A percentile compares a stretch with the other conserved stretches of the same genome.
phyloP scores from a whole-genome alignment of 2,888 invertebrate species.

The Troides oblongomaculatus region DNA sequence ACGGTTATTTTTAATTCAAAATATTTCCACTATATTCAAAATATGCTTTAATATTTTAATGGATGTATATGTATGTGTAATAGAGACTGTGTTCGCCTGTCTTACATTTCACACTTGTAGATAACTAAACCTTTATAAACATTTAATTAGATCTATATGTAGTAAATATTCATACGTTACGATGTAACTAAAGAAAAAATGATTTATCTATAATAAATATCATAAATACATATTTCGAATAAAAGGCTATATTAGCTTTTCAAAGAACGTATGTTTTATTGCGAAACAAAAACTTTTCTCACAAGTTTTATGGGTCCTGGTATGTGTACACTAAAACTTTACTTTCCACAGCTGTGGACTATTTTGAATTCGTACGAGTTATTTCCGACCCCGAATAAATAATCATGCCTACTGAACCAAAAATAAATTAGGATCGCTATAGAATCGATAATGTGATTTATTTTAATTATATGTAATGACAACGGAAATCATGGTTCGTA shows the following conservation, averaged over 20 bases:
- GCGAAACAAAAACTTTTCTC: background rate
- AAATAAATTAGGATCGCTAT: slow-evolving; percentile 18
- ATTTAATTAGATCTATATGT: no score
- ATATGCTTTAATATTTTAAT: slow-evolving; percentile 2
- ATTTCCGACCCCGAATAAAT: slow-evolving; percentile 23
- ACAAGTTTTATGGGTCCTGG: slow-evolving; percentile 2
- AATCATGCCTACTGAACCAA: slow-evolving; percentile 12
- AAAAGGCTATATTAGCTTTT: no score
- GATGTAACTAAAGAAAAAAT: no score
- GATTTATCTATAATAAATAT: no score
- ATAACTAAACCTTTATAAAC: no score
- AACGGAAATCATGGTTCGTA: background rate
- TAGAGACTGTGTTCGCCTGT: no score
- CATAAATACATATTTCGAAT: no score
- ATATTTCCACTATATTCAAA: slow-evolving; percentile 30
- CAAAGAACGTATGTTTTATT: background rate
- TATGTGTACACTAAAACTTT: slow-evolving; percentile 19
- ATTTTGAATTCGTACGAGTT: slow-evolving; percentile 27
- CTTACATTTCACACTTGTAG: no score
- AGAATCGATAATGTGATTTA: slow-evolving; percentile 18
- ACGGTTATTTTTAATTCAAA: slow-evolving; percentile 64
- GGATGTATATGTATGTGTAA: background rate
- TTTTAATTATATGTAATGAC: slow-evolving; percentile 5
- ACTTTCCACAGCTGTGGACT: slow-evolving; percentile 22
- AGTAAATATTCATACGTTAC: no score